Percentiles rank a stretch among this genome's conserved stretches.
Evolutionary conservation across 2,113 vertebrate species (phyloP).

Genomic region (Atractosteus spatula): DNA sequence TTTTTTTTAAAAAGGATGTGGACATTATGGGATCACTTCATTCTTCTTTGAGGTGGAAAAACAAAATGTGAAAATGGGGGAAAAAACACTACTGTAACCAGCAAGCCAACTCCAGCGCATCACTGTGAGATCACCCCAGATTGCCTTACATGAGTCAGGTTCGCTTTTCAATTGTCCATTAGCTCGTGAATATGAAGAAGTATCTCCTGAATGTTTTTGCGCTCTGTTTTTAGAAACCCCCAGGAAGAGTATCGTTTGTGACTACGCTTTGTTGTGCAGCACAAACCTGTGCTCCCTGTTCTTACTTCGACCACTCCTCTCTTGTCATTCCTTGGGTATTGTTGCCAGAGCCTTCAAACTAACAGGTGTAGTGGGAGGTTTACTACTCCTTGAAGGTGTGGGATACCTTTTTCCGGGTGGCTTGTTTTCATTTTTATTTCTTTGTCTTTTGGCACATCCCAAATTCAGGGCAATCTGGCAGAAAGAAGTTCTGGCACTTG

Average conservation of each 20-base stretch:
- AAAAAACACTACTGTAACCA: slow-evolving; percentile 37
- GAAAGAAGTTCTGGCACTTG: slow-evolving; percentile 41
- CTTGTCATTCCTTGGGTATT: slow-evolving; percentile 31
- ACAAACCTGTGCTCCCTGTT: neutral
- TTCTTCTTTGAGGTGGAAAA: too few relatives aligned
- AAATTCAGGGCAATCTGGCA: neutral
- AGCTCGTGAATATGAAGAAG: slow-evolving; percentile 44
- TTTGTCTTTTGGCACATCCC: neutral
- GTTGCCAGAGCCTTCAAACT: slow-evolving; percentile 30
- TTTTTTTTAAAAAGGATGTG: too few relatives aligned
- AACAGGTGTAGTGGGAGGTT: slow-evolving; percentile 65
- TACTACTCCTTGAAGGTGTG: slow-evolving; percentile 62
- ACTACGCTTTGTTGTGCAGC: slow-evolving; percentile 54
- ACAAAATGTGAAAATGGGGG: too few relatives aligned
- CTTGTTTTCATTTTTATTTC: slow-evolving; percentile 20
- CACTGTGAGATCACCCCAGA: slow-evolving; percentile 79
- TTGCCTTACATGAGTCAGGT: slow-evolving; percentile 74
- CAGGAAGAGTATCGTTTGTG: slow-evolving; percentile 27
- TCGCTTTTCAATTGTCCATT: slow-evolving; percentile 66
- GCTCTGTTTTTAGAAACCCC: slow-evolving; percentile 55
- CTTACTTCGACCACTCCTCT: too few relatives aligned
- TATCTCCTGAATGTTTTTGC: slow-evolving; percentile 67
- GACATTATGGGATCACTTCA: too few relatives aligned
- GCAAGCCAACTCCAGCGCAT: slow-evolving; percentile 49
- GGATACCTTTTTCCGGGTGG: slow-evolving; percentile 38